Percentiles rank a stretch among this genome's conserved stretches.
phyloP scores from a whole-genome alignment of 2,113 vertebrate species.

The Dunckerocampus dactyliophorus region DNA sequence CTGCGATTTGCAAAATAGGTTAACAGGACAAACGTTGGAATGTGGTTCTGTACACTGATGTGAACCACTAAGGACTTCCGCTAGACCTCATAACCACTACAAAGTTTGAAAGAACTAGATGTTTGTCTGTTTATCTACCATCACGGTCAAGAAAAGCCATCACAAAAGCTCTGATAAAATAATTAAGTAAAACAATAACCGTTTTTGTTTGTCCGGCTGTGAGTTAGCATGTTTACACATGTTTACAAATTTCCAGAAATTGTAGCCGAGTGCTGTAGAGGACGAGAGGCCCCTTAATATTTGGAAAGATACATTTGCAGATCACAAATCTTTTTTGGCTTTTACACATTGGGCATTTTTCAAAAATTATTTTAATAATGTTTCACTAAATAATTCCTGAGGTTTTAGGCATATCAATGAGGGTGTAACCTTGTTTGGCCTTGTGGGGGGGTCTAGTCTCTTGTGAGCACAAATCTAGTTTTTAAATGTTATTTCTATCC shows the following conservation, averaged over 20 bases:
- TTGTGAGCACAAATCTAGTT: no score
- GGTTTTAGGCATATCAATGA: no score
- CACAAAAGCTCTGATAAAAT: conserved; percentile 7
- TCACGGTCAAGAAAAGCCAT: conserved; percentile 34
- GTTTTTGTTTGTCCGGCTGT: neutral
- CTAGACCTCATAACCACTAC: conserved; percentile 24
- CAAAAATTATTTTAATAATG: no score
- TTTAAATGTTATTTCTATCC: neutral
- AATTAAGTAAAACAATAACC: neutral
- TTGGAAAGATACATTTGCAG: no score
- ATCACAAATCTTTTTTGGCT: no score
- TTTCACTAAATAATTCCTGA: no score
- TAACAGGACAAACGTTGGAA: conserved; percentile 56
- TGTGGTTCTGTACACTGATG: conserved; percentile 23
- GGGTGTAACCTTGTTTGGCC: no score
- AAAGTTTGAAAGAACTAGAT: conserved; percentile 1
- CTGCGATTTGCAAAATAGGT: conserved; percentile 65
- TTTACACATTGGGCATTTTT: no score
- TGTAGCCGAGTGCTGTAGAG: no score
- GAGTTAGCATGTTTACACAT: neutral
- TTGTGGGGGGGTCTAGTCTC: no score
- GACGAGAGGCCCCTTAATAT: no score
- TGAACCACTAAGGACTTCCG: conserved; percentile 59
- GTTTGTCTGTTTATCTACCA: conserved; percentile 27
- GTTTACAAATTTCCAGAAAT: no score